Percentiles rank a stretch among this genome's conserved stretches.
Evolutionary conservation across 35 echinoderm and acorn worm genomes (phyloP).

Genomic region (Anneissia japonica): DNA sequence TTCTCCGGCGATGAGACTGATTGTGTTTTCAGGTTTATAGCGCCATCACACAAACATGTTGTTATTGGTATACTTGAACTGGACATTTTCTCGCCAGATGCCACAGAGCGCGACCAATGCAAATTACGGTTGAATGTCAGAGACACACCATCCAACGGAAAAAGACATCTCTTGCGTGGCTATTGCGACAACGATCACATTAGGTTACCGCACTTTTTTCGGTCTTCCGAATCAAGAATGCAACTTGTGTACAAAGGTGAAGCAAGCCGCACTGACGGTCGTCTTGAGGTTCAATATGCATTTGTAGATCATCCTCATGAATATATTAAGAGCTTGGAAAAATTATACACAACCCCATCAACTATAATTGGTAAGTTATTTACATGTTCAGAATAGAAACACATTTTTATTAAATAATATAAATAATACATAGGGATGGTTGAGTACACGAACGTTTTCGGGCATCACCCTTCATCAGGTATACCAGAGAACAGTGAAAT

Average conservation of each 20-base stretch:
- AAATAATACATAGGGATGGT: too few relatives aligned
- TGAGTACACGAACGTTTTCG: too few relatives aligned
- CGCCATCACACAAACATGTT: not conserved
- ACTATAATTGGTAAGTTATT: too few relatives aligned
- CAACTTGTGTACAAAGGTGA: not conserved
- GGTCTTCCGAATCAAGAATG: not conserved
- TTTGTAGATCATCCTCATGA: not conserved
- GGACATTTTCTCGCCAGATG: not conserved
- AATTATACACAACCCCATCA: too few relatives aligned
- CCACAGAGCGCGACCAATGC: not conserved
- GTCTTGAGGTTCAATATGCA: not conserved
- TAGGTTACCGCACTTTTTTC: not conserved
- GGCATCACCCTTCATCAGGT: too few relatives aligned
- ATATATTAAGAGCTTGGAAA: too few relatives aligned
- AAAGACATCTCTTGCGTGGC: not conserved
- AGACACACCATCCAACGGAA: not conserved
- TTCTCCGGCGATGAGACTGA: not conserved
- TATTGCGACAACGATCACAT: not conserved
- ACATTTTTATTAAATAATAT: too few relatives aligned
- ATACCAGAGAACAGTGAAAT: too few relatives aligned
- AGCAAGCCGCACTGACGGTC: not conserved
- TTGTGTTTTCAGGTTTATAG: not conserved
- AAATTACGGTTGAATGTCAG: not conserved
- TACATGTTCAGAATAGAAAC: too few relatives aligned
- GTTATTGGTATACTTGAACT: not conserved